Percentiles rank a stretch among this genome's conserved stretches.
Evolutionary conservation across 2,888 invertebrate species (phyloP).

Genomic region (Himalopsyche tibetana): DNA sequence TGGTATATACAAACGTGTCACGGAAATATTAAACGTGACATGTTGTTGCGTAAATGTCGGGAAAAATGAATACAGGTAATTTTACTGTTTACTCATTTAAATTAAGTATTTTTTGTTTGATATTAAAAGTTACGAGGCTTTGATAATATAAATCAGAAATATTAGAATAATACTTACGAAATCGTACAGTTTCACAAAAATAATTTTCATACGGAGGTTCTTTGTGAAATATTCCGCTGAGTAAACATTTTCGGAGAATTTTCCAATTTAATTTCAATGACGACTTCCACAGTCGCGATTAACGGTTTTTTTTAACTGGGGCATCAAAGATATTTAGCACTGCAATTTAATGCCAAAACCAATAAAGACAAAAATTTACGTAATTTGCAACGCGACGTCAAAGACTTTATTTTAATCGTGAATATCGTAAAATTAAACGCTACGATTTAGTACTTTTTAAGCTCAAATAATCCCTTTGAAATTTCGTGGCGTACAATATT

Average conservation of each 20-base stretch:
- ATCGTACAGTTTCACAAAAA: too few relatives aligned
- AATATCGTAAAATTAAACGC: not conserved
- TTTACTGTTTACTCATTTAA: too few relatives aligned
- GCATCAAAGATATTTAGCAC: constrained; percentile 13
- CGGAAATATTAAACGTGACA: too few relatives aligned
- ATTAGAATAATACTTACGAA: too few relatives aligned
- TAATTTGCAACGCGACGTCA: not conserved
- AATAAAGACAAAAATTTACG: not conserved
- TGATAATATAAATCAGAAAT: too few relatives aligned
- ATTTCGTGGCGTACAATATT: not conserved
- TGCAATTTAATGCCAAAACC: constrained; percentile 31
- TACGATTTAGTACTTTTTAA: constrained; percentile 2
- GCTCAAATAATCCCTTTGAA: not conserved
- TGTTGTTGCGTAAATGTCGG: too few relatives aligned
- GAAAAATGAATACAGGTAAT: too few relatives aligned
- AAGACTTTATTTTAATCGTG: not conserved
- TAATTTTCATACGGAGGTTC: too few relatives aligned
- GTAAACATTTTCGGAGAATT: not conserved
- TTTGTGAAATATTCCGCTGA: not conserved
- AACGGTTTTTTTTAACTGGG: not conserved
- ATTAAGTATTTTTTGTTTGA: too few relatives aligned
- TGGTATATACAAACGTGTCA: too few relatives aligned
- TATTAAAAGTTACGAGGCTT: too few relatives aligned
- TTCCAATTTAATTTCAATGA: constrained; percentile 36
- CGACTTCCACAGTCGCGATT: not conserved